Percentiles rank a stretch among this genome's conserved stretches.
Evolutionary conservation across 2,888 invertebrate genomes (phyloP).

Genomic region (Troilus luridus): DNA sequence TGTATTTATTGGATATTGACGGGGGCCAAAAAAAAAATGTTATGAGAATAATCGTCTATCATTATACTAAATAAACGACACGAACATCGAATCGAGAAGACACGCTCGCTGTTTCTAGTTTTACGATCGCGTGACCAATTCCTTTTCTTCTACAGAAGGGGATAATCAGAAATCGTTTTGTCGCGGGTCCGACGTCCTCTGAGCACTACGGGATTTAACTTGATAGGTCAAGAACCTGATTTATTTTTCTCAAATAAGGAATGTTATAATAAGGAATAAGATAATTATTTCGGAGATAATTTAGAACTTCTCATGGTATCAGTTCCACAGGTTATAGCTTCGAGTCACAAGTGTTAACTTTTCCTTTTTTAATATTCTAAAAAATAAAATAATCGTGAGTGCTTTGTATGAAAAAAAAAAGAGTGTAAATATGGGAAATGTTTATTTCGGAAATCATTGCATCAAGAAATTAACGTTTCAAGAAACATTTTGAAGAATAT

Average conservation of each 20-base stretch:
- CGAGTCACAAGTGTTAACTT: no score
- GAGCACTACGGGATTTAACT: neutral
- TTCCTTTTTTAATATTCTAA: no score
- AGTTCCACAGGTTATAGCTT: no score
- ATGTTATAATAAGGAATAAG: neutral
- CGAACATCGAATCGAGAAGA: neutral
- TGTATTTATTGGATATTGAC: no score
- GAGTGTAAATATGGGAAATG: no score
- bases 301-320: neutral
- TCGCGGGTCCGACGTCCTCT: neutral
- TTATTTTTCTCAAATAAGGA: slow-evolving; percentile 2
- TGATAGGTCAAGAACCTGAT: slow-evolving; percentile 18
- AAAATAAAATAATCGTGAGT: no score
- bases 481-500: no score
- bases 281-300: neutral
- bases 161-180: neutral
- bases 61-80: neutral
- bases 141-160: neutral
- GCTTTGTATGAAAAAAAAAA: no score
- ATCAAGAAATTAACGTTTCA: no score
- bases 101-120: neutral
- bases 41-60: neutral
- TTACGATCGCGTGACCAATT: neutral
- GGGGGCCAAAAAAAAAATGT: neutral
- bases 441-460: no score